A percentile compares a stretch with the other conserved stretches of the same genome.
Evolutionary conservation across 92 coral and sea anemone genomes (phyloP).

Genomic region (Parazoanthus darwini): DNA sequence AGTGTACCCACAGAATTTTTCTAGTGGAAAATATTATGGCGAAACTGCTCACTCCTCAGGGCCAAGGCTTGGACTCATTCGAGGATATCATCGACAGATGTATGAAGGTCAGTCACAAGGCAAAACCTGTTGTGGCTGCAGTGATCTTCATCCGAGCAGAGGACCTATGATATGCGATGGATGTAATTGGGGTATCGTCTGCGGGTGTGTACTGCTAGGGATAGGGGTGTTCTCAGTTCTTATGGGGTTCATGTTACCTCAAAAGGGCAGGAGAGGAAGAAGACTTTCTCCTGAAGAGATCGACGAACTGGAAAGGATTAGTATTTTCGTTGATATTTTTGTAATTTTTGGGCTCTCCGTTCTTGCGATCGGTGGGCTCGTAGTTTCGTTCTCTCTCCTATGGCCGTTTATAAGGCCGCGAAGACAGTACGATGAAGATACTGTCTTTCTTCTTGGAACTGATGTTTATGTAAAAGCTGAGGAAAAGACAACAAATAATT

Average conservation of each 20-base stretch:
- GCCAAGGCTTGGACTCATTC: constrained; percentile 86
- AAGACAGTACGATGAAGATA: constrained; percentile 47
- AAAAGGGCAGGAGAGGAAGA: constrained; percentile 39
- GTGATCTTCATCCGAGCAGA: constrained; percentile 37
- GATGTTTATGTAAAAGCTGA: constrained; percentile 90
- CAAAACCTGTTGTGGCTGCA: constrained; percentile 69
- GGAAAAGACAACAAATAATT: constrained; percentile 39
- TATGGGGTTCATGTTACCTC: constrained; percentile 79
- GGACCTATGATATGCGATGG: constrained; percentile 25
- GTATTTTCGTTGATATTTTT: constrained; percentile 67
- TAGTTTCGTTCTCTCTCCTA: constrained; percentile 74
- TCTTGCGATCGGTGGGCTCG: constrained; percentile 76
- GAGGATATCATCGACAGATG: constrained; percentile 96
- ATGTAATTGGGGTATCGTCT: constrained; percentile 78
- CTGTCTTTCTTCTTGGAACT: constrained; percentile 61
- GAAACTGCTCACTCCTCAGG: constrained; percentile 19
- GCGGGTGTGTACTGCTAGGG: constrained; percentile 71
- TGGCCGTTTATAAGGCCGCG: constrained; percentile 75
- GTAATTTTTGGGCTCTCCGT: constrained; percentile 77
- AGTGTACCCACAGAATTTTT: constrained; percentile 20
- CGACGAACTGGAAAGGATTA: constrained; percentile 50
- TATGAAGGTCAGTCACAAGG: constrained; percentile 64
- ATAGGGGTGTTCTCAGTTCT: constrained; percentile 76
- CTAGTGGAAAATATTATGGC: constrained; percentile 2
- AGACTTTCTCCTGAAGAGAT: constrained; percentile 50